phyloP scores from a whole-genome alignment of 2,797 vertebrate species.

The Heteromormyrus szaboi region DNA sequence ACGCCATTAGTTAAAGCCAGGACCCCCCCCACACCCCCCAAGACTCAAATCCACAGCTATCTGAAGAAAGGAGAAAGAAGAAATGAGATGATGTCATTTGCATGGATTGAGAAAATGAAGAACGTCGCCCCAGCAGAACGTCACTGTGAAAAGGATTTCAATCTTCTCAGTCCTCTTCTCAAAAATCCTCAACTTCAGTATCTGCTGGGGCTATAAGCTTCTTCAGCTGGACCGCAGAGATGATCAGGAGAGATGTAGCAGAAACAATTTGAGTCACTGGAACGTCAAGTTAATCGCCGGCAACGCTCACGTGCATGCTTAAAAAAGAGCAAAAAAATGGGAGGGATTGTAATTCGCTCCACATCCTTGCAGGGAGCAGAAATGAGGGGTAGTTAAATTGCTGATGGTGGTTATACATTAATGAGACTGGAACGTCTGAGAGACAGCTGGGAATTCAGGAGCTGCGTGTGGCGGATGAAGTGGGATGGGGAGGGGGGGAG shows the following conservation, averaged over 20 bases:
- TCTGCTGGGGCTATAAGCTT: neutral
- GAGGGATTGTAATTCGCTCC: neutral
- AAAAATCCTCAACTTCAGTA: neutral
- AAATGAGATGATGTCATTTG: neutral
- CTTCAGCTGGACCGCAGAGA: neutral
- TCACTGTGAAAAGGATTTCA: neutral
- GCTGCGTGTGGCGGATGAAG: neutral
- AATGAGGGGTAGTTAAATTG: constrained; percentile 1
- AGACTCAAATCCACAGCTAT: neutral
- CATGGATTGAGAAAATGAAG: neutral
- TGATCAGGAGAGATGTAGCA: neutral
- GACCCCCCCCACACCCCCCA: neutral
- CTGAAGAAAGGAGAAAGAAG: neutral
- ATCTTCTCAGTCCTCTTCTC: neutral
- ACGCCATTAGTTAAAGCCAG: neutral
- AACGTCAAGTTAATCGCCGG: neutral
- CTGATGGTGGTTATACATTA: constrained; percentile 1
- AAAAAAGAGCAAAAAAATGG: neutral
- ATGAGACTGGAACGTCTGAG: neutral
- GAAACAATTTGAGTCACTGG: neutral
- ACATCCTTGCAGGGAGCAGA: neutral
- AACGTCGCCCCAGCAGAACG: neutral
- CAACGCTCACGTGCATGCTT: neutral
- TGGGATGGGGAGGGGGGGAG: neutral
- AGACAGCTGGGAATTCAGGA: neutral